Conservation (phyloP, 2,888 invertebrate species). For the Lepidonotus clava region DNA sequence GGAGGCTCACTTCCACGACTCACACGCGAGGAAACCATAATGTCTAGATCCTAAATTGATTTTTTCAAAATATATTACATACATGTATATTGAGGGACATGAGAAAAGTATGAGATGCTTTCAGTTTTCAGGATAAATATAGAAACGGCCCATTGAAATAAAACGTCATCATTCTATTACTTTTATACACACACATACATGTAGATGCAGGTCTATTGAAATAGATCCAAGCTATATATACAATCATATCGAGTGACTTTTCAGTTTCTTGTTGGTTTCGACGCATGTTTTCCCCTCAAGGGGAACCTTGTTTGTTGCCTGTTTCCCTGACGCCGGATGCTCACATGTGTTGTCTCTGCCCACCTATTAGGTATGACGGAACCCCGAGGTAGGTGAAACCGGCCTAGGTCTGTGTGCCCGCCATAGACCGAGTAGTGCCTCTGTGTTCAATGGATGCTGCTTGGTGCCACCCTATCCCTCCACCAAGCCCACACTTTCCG, state of each 20-base stretch:
- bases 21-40: too few species aligned
- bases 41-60: not conserved
- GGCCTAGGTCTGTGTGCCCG: not conserved
- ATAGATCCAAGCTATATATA: too few species aligned
- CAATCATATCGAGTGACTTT: too few species aligned
- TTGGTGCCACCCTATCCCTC: not conserved
- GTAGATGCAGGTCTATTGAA: too few species aligned
- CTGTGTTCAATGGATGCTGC: slow-evolving; percentile 22
- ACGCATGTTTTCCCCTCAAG: not conserved
- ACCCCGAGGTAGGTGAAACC: slow-evolving; percentile 23
- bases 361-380: not conserved
- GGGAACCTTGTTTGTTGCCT: too few species aligned
- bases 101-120: too few species aligned
- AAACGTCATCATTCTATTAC: too few species aligned
- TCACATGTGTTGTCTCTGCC: slow-evolving; percentile 33
- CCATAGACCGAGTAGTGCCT: slow-evolving; percentile 17
- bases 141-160: too few species aligned
- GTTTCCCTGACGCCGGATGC: not conserved
- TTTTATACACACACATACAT: too few species aligned
- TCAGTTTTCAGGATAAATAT: too few species aligned
- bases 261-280: not conserved
- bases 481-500: not conserved
- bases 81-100: too few species aligned
- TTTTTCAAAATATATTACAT: not conserved
- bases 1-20: too few species aligned